Evolutionary conservation across 2,888 invertebrate genomes (phyloP).

Genomic region (Agrilus cyanescens): DNA sequence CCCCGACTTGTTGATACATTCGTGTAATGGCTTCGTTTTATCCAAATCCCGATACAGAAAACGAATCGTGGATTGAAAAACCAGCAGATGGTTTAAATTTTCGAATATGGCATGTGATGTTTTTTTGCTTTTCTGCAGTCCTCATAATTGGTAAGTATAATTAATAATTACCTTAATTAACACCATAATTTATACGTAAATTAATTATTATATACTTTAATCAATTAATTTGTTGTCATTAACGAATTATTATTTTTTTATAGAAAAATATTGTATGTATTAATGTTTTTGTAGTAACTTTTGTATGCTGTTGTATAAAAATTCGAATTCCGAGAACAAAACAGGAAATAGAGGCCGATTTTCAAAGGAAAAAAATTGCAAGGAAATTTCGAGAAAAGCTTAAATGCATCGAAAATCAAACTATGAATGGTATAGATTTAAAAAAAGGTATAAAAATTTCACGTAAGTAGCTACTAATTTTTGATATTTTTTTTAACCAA

Average conservation of each 20-base stretch:
- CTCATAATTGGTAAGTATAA: constrained; percentile 46
- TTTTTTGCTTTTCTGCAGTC: constrained; percentile 53
- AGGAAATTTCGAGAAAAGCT: constrained; percentile 72
- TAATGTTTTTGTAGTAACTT: constrained; percentile 49
- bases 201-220: neutral
- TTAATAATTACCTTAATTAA: no score
- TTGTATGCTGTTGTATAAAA: constrained; percentile 81
- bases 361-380: constrained; percentile 71
- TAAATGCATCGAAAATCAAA: constrained; percentile 68
- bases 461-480: neutral
- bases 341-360: constrained; percentile 91
- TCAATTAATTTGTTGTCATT: neutral
- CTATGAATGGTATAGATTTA: constrained; percentile 74
- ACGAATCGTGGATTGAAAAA: constrained; percentile 58
- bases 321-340: constrained; percentile 89
- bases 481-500: constrained; percentile 1
- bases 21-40: constrained; percentile 28
- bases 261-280: neutral
- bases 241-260: no score
- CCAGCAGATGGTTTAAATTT: constrained; percentile 58
- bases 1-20: no score
- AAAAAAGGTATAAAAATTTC: constrained; percentile 48
- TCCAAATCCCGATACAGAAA: constrained; percentile 29
- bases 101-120: constrained; percentile 72
- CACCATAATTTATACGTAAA: neutral